Evolutionary conservation across 2,113 vertebrate genomes (phyloP), one percentile per base, ranked within the genome.

Genomic region (Saguinus midas): DNA sequence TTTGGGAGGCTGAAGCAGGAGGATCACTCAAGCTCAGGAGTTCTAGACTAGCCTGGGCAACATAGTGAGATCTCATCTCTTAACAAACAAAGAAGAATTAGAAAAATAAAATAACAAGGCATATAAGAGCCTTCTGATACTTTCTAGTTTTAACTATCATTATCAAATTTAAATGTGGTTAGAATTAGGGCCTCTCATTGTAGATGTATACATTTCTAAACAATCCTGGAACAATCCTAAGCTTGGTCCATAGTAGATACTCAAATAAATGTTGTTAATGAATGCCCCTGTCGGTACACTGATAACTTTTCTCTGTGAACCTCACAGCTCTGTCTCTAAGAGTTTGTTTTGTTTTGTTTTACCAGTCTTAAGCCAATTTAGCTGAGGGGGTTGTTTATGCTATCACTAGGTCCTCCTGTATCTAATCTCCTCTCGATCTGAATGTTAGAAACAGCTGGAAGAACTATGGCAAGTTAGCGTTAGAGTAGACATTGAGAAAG

Each of bases 311-410:
- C 32, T 79, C 70, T 45, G 20, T 40, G 73, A 96, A 83, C 68
- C 23, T 95, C 27, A n/a, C 40, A 80, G 70, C 27, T 90, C 20
- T 82, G 29, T 32, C 20, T 87, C 66, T 7, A 14, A 72, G 87
- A 50, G 14, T 55, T 87, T 52, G 50, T 81, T 76, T n/a, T 66
- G 37, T 82, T 68, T 76, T 92, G 94, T 94, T 96, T 95, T 93
- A 52, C 18, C 58, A 81, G n/a, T 80, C 91, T 85, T 40, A 88
- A 81, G 79, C 91, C 57, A 48, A 17, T 57, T 89, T 87, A 72
- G 70, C 50, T 17, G 79, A 90, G 43, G 82, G 75, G 45, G 3
- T 78, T 97, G 80, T 93, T 97, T 96, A 94, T 73, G 45, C 68
- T 75, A 93, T 90, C 48, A 86, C 79, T 72, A 86, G 29, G 17